Evolutionary conservation across 1,140 invertebrate species (phyloP), one percentile per base, ranked within the genome.

Genomic region (Drosophila albomicans): DNA sequence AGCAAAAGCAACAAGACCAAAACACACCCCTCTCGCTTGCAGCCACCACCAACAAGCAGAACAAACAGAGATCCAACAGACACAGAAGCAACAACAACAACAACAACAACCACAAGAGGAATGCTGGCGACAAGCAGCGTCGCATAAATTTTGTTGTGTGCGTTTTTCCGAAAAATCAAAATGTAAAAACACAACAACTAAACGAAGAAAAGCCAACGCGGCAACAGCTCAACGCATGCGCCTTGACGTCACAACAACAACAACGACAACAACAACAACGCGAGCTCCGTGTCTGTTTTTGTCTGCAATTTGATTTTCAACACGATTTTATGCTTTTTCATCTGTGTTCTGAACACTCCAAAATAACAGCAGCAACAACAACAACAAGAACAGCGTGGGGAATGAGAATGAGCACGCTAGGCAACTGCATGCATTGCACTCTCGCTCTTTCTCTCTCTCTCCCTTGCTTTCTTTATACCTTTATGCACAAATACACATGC

Each of bases 361-460:
- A 86, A 86, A 87, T 77, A 82, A 59, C 71, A 79, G 54, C 52
- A 28, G 11, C 62, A 80, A 56, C 52, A 74, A 63, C 46, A 59
- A 66, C 43, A 57, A 57, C 56, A 25, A 46, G 15, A 46, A 38
- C 41, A 11, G 3, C 38, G 4, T 16, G n/a, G 25, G 25, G 41
- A 46, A 61, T 30, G 58, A 62, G 45, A 63, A 63, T 8, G 46
- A 49, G 20, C 51, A 20, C 16, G 62, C 75, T 82, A 76, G 79
- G 79, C 79, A 87, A 88, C 84, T 87, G 82, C 82, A 87, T 88
- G 71, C 77, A 80, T 75, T 78, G 81, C 85, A 79, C 67, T 80
- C 69, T 65, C 56, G 15, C 63, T 58, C 38, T 49, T 43, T 46
- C 58, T 59, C 52, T 59, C 32, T 58, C 15, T 11, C 15, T 62